Percentiles rank a stretch among this genome's conserved stretches.
These are phyloP conservation scores for Cyclina sinensis DNA, from an alignment of 1,140 invertebrate genomes.

Conservation along the genomic window DNA sequence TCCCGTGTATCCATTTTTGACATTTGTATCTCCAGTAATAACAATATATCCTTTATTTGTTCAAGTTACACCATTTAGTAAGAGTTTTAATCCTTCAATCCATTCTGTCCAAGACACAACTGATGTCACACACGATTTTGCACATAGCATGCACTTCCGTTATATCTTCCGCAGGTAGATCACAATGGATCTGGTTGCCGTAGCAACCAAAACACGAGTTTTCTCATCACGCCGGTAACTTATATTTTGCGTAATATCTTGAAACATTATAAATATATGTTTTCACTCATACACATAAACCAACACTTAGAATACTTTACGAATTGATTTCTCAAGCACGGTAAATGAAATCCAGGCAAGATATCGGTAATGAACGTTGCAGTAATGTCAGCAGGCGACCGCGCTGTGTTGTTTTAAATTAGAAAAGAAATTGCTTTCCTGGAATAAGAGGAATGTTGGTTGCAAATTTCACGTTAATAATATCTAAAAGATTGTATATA, in stretches of 20 bases:
- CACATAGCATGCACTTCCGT: slow-evolving; percentile 26
- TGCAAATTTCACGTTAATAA: too few species aligned
- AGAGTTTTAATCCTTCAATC: neutral
- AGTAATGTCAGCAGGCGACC: neutral
- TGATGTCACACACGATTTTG: slow-evolving; percentile 7
- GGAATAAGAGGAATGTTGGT: neutral
- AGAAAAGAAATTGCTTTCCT: neutral
- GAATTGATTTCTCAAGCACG: slow-evolving; percentile 4
- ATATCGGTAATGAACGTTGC: neutral
- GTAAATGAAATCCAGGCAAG: neutral
- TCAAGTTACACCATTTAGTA: neutral
- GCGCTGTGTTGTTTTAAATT: slow-evolving; percentile 7
- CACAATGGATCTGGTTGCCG: slow-evolving; percentile 26
- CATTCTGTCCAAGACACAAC: neutral
- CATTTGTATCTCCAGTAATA: neutral
- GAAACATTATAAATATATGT: slow-evolving; percentile 13
- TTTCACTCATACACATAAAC: slow-evolving; percentile 13
- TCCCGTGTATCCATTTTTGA: slow-evolving; percentile 20
- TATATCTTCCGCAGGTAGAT: slow-evolving; percentile 16
- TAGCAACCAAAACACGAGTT: slow-evolving; percentile 8
- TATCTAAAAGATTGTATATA: too few species aligned
- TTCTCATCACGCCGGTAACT: neutral
- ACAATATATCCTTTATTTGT: neutral
- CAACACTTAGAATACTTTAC: too few species aligned
- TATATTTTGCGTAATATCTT: slow-evolving; percentile 30